A percentile compares a stretch with the other conserved stretches of the same genome.
Conservation (phyloP, 2,888 invertebrate genomes). For the Eretmocerus hayati region DNA sequence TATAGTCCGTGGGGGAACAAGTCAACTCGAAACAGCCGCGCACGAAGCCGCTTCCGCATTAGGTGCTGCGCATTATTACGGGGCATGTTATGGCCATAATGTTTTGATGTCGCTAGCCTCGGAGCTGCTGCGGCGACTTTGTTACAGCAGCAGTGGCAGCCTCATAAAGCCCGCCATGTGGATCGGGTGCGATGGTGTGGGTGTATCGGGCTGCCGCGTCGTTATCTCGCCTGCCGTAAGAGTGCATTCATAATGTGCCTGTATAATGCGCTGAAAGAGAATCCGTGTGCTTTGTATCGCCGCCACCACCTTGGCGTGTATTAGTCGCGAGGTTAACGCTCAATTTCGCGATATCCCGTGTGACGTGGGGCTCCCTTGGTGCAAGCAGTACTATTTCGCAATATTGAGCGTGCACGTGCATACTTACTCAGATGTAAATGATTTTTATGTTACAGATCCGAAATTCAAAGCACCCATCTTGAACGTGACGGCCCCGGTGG, state of each 20-base stretch:
- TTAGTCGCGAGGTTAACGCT: too few relatives aligned
- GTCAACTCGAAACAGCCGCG: too few relatives aligned
- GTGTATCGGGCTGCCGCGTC: constrained; percentile 4
- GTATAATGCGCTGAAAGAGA: neutral
- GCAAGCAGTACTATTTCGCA: too few relatives aligned
- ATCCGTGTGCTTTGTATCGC: too few relatives aligned
- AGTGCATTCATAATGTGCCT: neutral
- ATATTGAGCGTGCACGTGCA: too few relatives aligned
- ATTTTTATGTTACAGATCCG: constrained; percentile 60
- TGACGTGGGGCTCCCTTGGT: too few relatives aligned
- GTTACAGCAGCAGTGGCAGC: constrained; percentile 8
- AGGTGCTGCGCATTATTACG: constrained; percentile 15
- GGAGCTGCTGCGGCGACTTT: constrained; percentile 8
- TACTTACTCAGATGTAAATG: too few relatives aligned
- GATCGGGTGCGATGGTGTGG: constrained; percentile 10
- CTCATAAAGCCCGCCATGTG: constrained; percentile 12
- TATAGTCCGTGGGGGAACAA: too few relatives aligned
- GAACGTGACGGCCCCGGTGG: constrained; percentile 77
- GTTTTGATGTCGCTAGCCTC: constrained; percentile 22
- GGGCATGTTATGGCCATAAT: constrained; percentile 19
- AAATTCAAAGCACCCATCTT: constrained; percentile 75
- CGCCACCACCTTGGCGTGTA: too few relatives aligned
- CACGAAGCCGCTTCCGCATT: neutral
- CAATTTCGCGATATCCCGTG: too few relatives aligned
- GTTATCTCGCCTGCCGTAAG: neutral